phyloP scores from a whole-genome alignment of 2,888 invertebrate genomes.

The Bedellia somnulentella region DNA sequence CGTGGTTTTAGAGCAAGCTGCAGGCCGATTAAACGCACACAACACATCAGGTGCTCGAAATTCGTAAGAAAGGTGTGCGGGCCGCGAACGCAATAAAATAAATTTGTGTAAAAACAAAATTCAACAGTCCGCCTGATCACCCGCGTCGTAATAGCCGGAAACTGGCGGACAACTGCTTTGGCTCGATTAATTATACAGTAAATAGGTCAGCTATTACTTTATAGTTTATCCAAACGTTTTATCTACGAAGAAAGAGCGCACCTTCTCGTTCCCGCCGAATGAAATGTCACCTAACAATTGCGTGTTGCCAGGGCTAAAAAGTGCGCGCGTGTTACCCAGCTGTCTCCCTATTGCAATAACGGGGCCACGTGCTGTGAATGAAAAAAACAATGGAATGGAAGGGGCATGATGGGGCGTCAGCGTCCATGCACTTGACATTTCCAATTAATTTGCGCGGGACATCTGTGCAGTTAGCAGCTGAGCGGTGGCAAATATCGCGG shows the following conservation, averaged over 20 bases:
- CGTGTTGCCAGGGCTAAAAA: constrained; percentile 27
- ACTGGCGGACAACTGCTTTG: constrained; percentile 22
- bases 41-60: constrained; percentile 38
- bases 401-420: constrained; percentile 43
- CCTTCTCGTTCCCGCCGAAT: constrained; percentile 26
- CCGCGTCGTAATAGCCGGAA: constrained; percentile 37
- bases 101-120: constrained; percentile 24
- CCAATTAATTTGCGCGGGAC: constrained; percentile 59
- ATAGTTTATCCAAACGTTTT: constrained; percentile 33
- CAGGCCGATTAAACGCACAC: constrained; percentile 9
- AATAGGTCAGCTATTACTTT: constrained; percentile 40
- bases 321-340: constrained; percentile 37
- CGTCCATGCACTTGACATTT: constrained; percentile 56
- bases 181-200: constrained; percentile 31
- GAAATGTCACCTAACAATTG: constrained; percentile 14
- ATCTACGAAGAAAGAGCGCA: constrained; percentile 17
- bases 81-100: constrained; percentile 19
- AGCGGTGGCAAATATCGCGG: constrained; percentile 35
- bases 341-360: constrained; percentile 32
- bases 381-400: constrained; percentile 36
- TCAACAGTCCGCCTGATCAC: constrained; percentile 20
- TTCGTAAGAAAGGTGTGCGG: constrained; percentile 41
- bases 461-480: constrained; percentile 57
- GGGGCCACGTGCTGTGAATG: constrained; percentile 40
- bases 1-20: constrained; percentile 23